phyloP scores from a whole-genome alignment of 2,888 invertebrate species.

The Tuta absoluta region DNA sequence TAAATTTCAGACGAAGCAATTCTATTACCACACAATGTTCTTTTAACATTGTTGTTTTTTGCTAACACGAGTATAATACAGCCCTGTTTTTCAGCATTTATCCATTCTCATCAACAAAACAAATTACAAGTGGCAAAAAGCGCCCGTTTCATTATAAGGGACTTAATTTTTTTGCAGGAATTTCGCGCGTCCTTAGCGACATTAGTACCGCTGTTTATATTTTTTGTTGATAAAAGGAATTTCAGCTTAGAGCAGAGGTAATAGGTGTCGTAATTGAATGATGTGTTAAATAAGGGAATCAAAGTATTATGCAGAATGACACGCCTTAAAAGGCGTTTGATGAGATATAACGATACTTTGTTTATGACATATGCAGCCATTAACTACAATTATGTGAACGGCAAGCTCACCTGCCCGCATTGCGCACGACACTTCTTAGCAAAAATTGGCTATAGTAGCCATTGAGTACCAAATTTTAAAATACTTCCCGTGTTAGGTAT shows the following conservation, averaged over 20 bases:
- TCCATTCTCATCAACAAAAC: slow-evolving; percentile 9
- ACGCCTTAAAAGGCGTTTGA: background rate
- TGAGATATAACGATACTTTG: background rate
- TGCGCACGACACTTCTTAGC: too few species aligned
- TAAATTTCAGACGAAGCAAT: background rate
- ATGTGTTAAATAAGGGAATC: background rate
- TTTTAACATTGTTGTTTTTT: background rate
- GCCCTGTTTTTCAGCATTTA: slow-evolving; percentile 12
- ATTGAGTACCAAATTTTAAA: too few species aligned
- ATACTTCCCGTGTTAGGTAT: too few species aligned
- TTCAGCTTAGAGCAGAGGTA: slow-evolving; percentile 15
- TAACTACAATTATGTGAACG: too few species aligned
- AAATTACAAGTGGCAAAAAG: slow-evolving; percentile 18
- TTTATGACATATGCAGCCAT: background rate
- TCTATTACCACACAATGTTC: background rate
- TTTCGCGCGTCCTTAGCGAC: slow-evolving; percentile 6
- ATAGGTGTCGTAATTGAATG: slow-evolving; percentile 18
- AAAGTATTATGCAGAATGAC: slow-evolving; percentile 3
- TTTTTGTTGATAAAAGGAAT: slow-evolving; percentile 3
- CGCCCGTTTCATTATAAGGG: slow-evolving; percentile 16
- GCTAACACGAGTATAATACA: background rate
- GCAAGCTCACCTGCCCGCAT: too few species aligned
- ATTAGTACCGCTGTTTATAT: slow-evolving; percentile 16
- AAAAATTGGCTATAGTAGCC: too few species aligned
- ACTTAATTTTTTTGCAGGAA: slow-evolving; percentile 19